Evolutionary conservation across 2,888 invertebrate species (phyloP).

Genomic region (Anoncus sp.): DNA sequence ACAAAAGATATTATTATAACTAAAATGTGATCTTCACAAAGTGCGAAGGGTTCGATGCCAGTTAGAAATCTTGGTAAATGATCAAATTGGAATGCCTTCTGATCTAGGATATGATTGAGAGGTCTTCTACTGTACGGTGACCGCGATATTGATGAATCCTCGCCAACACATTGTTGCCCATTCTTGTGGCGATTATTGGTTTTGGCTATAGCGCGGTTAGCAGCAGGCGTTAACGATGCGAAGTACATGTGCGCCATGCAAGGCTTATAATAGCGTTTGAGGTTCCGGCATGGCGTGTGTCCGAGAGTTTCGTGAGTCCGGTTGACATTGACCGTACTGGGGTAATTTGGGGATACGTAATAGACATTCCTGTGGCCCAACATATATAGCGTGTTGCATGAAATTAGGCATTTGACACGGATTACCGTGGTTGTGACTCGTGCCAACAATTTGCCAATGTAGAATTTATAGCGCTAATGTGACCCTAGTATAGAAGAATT

Average conservation of each 20-base stretch:
- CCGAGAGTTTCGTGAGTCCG: slow-evolving; percentile 27
- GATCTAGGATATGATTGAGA: neutral
- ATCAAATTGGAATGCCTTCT: neutral
- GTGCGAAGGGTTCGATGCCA: too few relatives aligned
- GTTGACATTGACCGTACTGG: slow-evolving; percentile 29
- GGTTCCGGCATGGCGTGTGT: slow-evolving; percentile 23
- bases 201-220: too few relatives aligned
- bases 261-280: slow-evolving; percentile 1
- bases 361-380: slow-evolving; percentile 28
- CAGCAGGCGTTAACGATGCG: too few relatives aligned
- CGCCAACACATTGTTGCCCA: neutral
- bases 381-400: slow-evolving; percentile 14
- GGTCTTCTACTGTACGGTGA: neutral
- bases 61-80: neutral
- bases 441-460: slow-evolving; percentile 16
- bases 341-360: slow-evolving; percentile 11
- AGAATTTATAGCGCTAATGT: neutral
- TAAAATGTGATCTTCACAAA: too few relatives aligned
- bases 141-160: neutral
- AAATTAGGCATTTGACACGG: slow-evolving; percentile 54
- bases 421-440: slow-evolving; percentile 20
- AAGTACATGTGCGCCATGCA: neutral
- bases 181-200: too few relatives aligned
- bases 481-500: neutral
- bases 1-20: too few relatives aligned